phyloP scores from a whole-genome alignment of 2,888 invertebrate species.

The Cephus nigrinus region DNA sequence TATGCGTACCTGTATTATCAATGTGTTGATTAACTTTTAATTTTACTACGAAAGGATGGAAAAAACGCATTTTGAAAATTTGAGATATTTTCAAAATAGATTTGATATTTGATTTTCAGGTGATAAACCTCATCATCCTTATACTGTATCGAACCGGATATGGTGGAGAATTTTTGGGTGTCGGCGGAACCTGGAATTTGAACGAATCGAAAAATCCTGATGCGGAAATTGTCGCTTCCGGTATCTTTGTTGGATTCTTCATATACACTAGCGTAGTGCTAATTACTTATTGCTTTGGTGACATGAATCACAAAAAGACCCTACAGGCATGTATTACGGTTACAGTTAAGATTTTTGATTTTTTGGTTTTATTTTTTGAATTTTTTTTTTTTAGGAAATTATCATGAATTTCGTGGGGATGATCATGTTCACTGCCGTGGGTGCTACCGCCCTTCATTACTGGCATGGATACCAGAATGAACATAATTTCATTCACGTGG shows the following conservation, averaged over 20 bases:
- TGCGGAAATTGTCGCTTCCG: constrained; percentile 88
- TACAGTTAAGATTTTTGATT: not conserved
- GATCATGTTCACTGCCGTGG: constrained; percentile 86
- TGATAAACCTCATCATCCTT: constrained; percentile 83
- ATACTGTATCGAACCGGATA: constrained; percentile 86
- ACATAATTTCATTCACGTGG: constrained; percentile 79
- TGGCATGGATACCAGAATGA: constrained; percentile 89
- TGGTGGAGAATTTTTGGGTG: constrained; percentile 85
- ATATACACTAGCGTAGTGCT: constrained; percentile 84
- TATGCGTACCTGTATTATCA: not conserved
- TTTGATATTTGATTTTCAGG: constrained; percentile 69
- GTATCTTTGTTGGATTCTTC: constrained; percentile 87
- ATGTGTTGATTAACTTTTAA: not conserved
- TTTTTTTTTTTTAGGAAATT: constrained; percentile 75
- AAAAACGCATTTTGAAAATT: not conserved
- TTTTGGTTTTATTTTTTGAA: constrained; percentile 12
- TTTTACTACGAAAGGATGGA: not conserved
- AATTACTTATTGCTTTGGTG: constrained; percentile 81
- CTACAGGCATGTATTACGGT: constrained; percentile 57
- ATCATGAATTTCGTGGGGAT: constrained; percentile 90
- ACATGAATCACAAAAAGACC: constrained; percentile 81
- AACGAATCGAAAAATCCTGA: constrained; percentile 90
- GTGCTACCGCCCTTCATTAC: constrained; percentile 88
- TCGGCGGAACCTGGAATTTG: constrained; percentile 91
- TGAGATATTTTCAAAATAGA: not conserved